Conservation (phyloP, 2,888 invertebrate species). For the Lycaena phlaeas region DNA sequence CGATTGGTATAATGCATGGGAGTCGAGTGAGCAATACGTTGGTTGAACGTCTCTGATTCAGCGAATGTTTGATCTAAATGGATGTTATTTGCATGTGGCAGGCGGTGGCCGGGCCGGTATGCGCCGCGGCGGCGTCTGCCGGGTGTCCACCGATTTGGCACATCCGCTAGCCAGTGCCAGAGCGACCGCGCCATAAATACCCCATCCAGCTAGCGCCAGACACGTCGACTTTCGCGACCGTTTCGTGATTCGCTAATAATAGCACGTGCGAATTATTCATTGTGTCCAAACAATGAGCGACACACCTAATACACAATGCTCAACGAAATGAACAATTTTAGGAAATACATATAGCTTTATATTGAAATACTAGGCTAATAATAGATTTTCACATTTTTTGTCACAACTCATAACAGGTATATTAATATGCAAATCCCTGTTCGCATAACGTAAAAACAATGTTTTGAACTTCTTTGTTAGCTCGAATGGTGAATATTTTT, state of each 20-base stretch:
- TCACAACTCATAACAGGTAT: too few relatives aligned
- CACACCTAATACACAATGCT: too few relatives aligned
- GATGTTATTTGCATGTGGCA: too few relatives aligned
- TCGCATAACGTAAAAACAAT: slow-evolving; percentile 57
- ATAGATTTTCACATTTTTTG: too few relatives aligned
- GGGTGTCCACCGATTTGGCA: slow-evolving; percentile 68
- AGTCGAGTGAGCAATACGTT: too few relatives aligned
- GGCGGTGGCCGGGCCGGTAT: slow-evolving; percentile 61
- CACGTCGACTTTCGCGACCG: slow-evolving; percentile 27
- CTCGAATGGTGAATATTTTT: slow-evolving; percentile 55
- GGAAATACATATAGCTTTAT: too few relatives aligned
- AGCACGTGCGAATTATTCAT: slow-evolving; percentile 5
- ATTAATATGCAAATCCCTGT: slow-evolving; percentile 41
- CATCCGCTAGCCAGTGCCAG: slow-evolving; percentile 61
- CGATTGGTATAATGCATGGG: slow-evolving; percentile 34
- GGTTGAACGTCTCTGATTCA: too few relatives aligned
- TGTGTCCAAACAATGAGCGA: too few relatives aligned
- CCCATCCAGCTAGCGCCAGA: slow-evolving; percentile 34
- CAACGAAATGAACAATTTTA: too few relatives aligned
- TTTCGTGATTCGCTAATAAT: not conserved
- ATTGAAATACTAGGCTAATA: too few relatives aligned
- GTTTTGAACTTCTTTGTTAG: slow-evolving; percentile 47
- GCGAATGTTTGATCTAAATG: too few relatives aligned
- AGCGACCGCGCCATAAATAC: slow-evolving; percentile 54
- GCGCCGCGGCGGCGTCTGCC: slow-evolving; percentile 62